Conservation (phyloP, 2,888 invertebrate genomes). For the Drosophila mulleri region DNA sequence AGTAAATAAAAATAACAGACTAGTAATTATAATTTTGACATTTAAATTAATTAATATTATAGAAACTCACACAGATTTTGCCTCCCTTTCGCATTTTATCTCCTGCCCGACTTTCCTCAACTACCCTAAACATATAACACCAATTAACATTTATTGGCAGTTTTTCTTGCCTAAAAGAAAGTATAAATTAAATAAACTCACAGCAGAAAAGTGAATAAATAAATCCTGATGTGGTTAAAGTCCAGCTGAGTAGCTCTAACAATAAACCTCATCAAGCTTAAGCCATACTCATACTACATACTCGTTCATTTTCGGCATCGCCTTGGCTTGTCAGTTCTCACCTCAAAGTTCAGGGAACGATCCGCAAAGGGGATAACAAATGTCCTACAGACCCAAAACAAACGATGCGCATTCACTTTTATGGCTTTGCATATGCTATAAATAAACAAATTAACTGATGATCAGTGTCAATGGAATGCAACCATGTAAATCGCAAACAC, state of each 20-base stretch:
- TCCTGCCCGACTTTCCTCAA: not conserved
- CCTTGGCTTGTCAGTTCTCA: conserved; percentile 48
- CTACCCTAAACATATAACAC: not conserved
- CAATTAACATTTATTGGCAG: not conserved
- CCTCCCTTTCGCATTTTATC: not conserved
- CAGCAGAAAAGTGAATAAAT: not conserved
- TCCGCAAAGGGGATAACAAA: conserved; percentile 72
- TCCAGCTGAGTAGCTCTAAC: conserved; percentile 19
- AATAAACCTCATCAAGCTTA: conserved; percentile 29
- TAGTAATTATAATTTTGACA: too few species aligned
- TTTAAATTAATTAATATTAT: too few species aligned
- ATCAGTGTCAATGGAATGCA: conserved; percentile 84
- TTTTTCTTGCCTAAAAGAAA: not conserved
- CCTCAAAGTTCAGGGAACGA: conserved; percentile 33
- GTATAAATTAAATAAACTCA: not conserved
- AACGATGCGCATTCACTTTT: conserved; percentile 82
- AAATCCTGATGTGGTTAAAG: not conserved
- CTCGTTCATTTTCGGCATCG: conserved; percentile 17
- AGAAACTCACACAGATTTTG: too few species aligned
- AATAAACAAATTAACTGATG: conserved; percentile 83
- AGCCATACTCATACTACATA: not conserved
- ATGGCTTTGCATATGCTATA: conserved; percentile 60
- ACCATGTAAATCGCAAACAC: conserved; percentile 77
- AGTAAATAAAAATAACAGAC: too few species aligned
- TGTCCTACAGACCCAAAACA: conserved; percentile 83